Base-by-base conservation (phyloP, 2,888 invertebrate genomes). In the Euclidia mi region DNA sequence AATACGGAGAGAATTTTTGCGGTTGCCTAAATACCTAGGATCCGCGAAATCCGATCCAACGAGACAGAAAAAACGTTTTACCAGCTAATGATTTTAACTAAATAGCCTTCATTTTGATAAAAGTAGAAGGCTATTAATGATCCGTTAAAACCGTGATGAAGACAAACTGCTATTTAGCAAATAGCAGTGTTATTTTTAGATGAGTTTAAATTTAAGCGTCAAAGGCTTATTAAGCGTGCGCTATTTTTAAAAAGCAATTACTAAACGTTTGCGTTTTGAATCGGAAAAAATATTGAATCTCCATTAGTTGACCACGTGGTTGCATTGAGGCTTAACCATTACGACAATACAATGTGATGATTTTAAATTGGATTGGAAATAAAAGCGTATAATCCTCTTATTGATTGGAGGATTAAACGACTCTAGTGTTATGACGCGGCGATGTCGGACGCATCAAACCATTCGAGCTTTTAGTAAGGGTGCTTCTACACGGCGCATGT, bases 351-450 rank as follows among this genome's bases (percentile, higher is more conserved):
- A 29, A 49, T 56, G 38, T 34, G 18, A 61, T 42, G 20, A 60
- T 59, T 70, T 60, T 63, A 55, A 65, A 67, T 72, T 58, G 59
- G 69, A 80, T 71, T 69, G 68, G 69, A 74, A 62, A 68, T 72
- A 66, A 72, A 65, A 63, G 66, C 45, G 15, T 46, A 63, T 76
- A 77, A 81, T 76, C 76, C 73, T 37, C 44, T 60, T 65, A 70
- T 68, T 67, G 71, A 74, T 70, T 58, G 48, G 25, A 18, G 56
- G 48, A 56, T 61, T 56, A 56, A 32, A 38, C 6, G 20, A 32
- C 7, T 28, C 35, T 51, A 42, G 35, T 31, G 38, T 29, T 25
- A 18, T 38, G 29, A 12, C 31, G 20, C 20, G 35, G 35, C 42
- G 20, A 29, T 47, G 31, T 18, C 35, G 17, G 17, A 20, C 10